Evolutionary conservation across 2,113 vertebrate genomes (phyloP).

Genomic region (Oryzias javanicus): DNA sequence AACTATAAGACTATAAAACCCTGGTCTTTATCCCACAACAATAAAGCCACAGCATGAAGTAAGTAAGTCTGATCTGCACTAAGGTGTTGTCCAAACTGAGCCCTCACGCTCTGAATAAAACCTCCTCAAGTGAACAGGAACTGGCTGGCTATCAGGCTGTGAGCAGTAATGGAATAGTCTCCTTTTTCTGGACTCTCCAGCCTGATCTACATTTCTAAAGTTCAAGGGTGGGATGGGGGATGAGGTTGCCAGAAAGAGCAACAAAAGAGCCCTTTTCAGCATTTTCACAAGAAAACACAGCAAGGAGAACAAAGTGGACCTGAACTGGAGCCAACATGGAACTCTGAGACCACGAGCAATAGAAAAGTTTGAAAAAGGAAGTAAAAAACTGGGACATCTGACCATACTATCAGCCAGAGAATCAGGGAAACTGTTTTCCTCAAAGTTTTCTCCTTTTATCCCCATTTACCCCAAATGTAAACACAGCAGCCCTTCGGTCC

Average conservation of each 20-base stretch:
- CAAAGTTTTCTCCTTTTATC: neutral
- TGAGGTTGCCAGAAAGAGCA: conserved; percentile 37
- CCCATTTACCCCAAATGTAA: neutral
- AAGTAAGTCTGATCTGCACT: conserved; percentile 37
- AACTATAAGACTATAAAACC: neutral
- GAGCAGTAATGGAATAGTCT: conserved; percentile 29
- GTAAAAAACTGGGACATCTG: neutral
- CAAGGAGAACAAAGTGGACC: conserved; percentile 7
- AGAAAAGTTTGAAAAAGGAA: neutral
- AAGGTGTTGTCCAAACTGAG: conserved; percentile 34
- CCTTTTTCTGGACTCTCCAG: conserved; percentile 29
- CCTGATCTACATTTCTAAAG: conserved; percentile 68
- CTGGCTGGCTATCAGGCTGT: conserved; percentile 33
- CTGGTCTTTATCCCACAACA: conserved; percentile 28
- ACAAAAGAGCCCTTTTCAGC: conserved; percentile 38
- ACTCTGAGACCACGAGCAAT: neutral
- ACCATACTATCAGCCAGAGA: neutral
- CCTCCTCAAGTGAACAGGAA: conserved; percentile 20
- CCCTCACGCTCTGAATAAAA: conserved; percentile 46
- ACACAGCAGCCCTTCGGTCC: neutral
- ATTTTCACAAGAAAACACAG: conserved; percentile 22
- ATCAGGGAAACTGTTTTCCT: neutral
- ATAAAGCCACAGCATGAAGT: conserved; percentile 22
- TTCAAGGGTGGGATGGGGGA: conserved; percentile 2
- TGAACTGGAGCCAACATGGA: neutral